These are phyloP conservation scores for Scyliorhinus canicula DNA, from an alignment of 2,797 vertebrate species.

Conservation along the genomic window DNA sequence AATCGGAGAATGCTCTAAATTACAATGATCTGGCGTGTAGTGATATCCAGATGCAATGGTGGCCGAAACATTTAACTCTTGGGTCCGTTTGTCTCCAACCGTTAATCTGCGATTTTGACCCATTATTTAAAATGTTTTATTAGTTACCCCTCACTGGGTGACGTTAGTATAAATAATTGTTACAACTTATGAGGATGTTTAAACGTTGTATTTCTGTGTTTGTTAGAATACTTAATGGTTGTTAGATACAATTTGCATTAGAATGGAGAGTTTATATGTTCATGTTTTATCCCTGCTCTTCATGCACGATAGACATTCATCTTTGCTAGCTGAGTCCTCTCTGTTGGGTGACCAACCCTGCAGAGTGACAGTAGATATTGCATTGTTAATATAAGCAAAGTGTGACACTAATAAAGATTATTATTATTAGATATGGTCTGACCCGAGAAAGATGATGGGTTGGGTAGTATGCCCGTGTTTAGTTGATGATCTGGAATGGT, in stretches of 20 bases:
- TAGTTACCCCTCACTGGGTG: background rate
- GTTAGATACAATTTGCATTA: background rate
- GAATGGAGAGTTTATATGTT: background rate
- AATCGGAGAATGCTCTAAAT: constrained; percentile 39
- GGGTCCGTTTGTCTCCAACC: background rate
- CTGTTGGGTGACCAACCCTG: background rate
- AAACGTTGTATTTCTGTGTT: background rate
- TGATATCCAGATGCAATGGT: background rate
- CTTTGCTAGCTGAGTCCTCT: too few relatives aligned
- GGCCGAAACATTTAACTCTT: background rate
- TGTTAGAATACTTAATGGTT: background rate
- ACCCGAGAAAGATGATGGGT: background rate
- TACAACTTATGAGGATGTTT: background rate
- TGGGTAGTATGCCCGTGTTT: background rate
- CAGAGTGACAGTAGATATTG: background rate
- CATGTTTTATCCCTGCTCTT: background rate
- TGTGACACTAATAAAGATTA: too few relatives aligned
- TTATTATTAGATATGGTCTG: too few relatives aligned
- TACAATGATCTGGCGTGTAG: background rate
- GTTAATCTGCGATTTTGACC: background rate
- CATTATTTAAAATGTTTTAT: background rate
- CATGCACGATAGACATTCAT: background rate
- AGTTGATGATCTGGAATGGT: background rate
- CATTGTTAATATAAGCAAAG: too few relatives aligned
- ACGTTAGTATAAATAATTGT: background rate